Base-by-base conservation (phyloP, 53 echinoderm and acorn worm species). In the Patiria pectinifera region DNA sequence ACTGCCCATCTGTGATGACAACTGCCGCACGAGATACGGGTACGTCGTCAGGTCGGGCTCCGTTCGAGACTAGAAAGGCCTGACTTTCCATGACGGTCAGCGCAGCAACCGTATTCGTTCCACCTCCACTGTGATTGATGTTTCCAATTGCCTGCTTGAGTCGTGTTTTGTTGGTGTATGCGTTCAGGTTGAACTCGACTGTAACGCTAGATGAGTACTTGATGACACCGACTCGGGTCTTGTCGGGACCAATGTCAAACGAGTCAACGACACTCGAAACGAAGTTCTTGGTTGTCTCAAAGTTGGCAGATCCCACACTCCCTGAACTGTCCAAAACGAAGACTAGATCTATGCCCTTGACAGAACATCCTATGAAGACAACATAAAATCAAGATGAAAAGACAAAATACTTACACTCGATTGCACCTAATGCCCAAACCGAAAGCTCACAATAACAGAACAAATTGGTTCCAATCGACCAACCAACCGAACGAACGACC, bases 261-360 rank as follows among this genome's bases (percentile, higher is more conserved):
- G 0, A 14, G 43, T 85, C 85, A 0, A 92, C 92, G 5, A 92
- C 22, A 11, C 24, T n/a, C 2, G 22, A 7, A 11, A 92, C 92
- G 43, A 92, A 92, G 15, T 21, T 66, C 43, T 85, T 92, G 62
- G 92, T 77, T 0, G 12, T 85, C 4, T 45, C 26, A 44, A 92
- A 92, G 49, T 77, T 4, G 45, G 3, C 0, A 16, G 60, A 25
- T 2, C 80, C 85, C 7, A 92, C 79, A 71, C 92, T 92, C 5
- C 85, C 85, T 4, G 92, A 92, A 6, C 85, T 78, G 21, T 92
- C 92, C 16, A 92, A 14, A 0, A 92, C 85, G 48, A 92, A 85
- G 45, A 85, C 79, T 1, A 92, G 66, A 21, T 92, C 92, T 6
- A 92, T 85, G 21, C 72, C 69, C 2, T 35, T n/a, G n/a, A 22